Base-by-base conservation (phyloP, 2,113 vertebrate species). In the Carassius gibelio region DNA sequence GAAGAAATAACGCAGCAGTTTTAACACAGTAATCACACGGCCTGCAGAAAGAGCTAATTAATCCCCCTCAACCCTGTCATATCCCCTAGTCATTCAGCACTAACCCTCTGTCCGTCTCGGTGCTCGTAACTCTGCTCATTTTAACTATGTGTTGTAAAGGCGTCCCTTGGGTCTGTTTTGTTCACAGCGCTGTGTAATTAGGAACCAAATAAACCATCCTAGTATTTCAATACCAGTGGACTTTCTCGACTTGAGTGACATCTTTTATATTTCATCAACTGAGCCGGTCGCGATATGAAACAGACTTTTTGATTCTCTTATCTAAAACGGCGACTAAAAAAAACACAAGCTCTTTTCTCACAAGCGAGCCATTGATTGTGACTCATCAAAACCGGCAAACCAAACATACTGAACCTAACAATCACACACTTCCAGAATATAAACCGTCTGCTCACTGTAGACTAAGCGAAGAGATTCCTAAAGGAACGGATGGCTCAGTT, bases 201-300 rank as follows among this genome's bases (percentile, higher is more conserved):
- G 19, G 50, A 83, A 50, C 55, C 48, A 71, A 83, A 82, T 55
- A 84, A 81, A 48, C 14, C 42, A 6, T 66, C 15, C 59, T 26
- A 10, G 59, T 81, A 38, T 38, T 38, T 38, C 36, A 38, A 38
- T 38, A 38, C 36, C 3, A 66, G 8, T 45, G 34, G 64, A 78
- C 59, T 79, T 64, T 64, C 74, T 84, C 3, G 11, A 66, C 15
- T 59, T 3, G 75, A 13, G 50, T 59, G 75, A 61, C 11, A 34
- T 57, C 42, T 69, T 85, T 84, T 68, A 75, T 84, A 75, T 81
- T 87, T 68, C 7, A 19, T 71, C 19, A 11, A 19, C n/a, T 52
- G 59, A 87, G 15, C 52, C 9, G 7, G 8, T 36, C 3, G 7
- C 61, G 81, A 83, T 71, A 66, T 19, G 75, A 64, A 42, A 52